These are phyloP conservation scores for Chromoteleia sp. DNA, from an alignment of 2,888 invertebrate species.

Conservation along the genomic window DNA sequence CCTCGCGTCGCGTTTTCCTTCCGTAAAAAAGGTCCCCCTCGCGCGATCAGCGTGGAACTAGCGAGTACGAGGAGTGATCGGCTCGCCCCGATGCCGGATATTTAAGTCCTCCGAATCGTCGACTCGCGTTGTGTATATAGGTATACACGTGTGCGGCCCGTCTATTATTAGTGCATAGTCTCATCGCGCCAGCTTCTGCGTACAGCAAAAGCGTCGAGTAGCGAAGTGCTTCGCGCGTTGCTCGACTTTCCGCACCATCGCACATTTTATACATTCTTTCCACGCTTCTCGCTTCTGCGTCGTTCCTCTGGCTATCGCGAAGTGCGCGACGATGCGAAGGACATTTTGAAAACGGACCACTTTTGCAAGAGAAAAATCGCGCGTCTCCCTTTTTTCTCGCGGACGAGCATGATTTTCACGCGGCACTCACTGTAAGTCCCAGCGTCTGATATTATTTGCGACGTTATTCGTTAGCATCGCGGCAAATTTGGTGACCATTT, in stretches of 20 bases:
- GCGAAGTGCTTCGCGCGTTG: constrained; percentile 60
- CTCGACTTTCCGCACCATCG: constrained; percentile 60
- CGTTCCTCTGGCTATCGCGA: constrained; percentile 10
- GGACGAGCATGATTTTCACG: constrained; percentile 79
- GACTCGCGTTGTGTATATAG: constrained; percentile 43
- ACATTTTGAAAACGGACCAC: constrained; percentile 11
- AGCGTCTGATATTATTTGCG: background rate
- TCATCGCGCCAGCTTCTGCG: constrained; percentile 78
- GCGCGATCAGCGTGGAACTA: constrained; percentile 36
- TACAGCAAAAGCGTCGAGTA: constrained; percentile 66
- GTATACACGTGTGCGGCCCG: constrained; percentile 53
- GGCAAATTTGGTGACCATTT: too few relatives aligned
- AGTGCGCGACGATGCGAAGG: constrained; percentile 46
- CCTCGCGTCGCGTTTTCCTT: constrained; percentile 9
- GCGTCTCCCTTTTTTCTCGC: constrained; percentile 33
- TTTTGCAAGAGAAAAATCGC: background rate
- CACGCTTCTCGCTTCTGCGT: constrained; percentile 30
- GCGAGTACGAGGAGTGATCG: constrained; percentile 46
- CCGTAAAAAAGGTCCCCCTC: constrained; percentile 24
- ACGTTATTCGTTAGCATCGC: too few relatives aligned
- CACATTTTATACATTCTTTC: constrained; percentile 38
- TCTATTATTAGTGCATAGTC: constrained; percentile 83
- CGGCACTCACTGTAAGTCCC: constrained; percentile 80
- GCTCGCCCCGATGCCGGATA: constrained; percentile 64
- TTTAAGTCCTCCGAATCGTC: constrained; percentile 63